A percentile compares a stretch with the other conserved stretches of the same genome.
These are phyloP conservation scores for Chrysochloris asiatica DNA, from an alignment of 2,113 vertebrate genomes.

Conservation along the genomic window DNA sequence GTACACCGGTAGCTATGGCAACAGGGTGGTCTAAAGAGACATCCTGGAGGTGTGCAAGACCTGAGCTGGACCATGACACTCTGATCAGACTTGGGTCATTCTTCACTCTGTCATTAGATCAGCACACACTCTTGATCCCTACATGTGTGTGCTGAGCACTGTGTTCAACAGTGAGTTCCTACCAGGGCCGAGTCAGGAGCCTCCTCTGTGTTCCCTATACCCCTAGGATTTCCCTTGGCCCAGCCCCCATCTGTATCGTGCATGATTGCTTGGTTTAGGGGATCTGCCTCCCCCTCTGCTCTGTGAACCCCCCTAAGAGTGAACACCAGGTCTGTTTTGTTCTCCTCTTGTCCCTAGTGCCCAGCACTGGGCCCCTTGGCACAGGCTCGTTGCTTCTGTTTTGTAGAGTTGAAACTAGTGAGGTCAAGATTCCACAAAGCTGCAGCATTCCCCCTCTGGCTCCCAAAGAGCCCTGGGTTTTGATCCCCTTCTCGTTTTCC, in stretches of 20 bases:
- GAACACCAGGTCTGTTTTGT: neutral
- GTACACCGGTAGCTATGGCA: slow-evolving; percentile 60
- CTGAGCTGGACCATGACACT: slow-evolving; percentile 19
- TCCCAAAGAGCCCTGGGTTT: slow-evolving; percentile 23
- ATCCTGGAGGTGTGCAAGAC: slow-evolving; percentile 30
- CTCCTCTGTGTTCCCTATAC: neutral
- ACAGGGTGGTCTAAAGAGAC: slow-evolving; percentile 60
- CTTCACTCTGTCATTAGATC: neutral
- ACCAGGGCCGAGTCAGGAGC: neutral
- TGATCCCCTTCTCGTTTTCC: slow-evolving; percentile 32
- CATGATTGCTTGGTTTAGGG: neutral
- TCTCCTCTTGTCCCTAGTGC: slow-evolving; percentile 25
- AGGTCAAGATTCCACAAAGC: neutral
- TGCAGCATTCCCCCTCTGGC: neutral
- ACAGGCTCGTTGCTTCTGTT: neutral
- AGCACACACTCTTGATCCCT: neutral
- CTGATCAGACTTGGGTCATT: neutral
- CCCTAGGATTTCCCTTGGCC: neutral
- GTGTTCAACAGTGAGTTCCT: neutral
- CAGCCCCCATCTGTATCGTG: neutral
- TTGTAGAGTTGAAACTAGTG: neutral
- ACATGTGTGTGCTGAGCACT: neutral
- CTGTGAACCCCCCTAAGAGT: neutral
- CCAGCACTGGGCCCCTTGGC: neutral
- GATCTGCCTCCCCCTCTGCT: neutral